Percentiles rank a stretch among this genome's conserved stretches.
Conservation (phyloP, 2,888 invertebrate species). For the Neria commutata region DNA sequence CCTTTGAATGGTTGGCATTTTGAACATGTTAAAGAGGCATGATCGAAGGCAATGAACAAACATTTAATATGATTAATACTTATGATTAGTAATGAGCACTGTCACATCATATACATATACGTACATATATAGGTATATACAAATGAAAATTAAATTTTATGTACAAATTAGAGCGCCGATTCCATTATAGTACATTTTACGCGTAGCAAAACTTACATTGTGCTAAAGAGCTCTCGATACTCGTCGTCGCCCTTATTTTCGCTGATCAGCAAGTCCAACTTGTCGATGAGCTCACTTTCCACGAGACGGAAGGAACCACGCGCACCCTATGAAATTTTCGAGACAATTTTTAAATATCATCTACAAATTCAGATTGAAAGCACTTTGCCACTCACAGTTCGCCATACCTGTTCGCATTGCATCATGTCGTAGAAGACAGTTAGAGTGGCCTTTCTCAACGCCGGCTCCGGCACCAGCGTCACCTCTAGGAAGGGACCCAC, state of each 20-base stretch:
- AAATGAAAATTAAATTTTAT: slow-evolving; percentile 8
- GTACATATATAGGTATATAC: slow-evolving; percentile 19
- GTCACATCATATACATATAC: slow-evolving; percentile 14
- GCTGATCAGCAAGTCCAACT: slow-evolving; percentile 88
- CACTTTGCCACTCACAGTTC: neutral
- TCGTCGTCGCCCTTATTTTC: slow-evolving; percentile 95
- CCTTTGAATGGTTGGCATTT: slow-evolving; percentile 64
- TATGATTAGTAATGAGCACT: slow-evolving; percentile 21
- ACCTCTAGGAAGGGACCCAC: slow-evolving; percentile 94
- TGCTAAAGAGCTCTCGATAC: slow-evolving; percentile 90
- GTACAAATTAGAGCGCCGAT: slow-evolving; percentile 9
- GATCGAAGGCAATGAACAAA: slow-evolving; percentile 25
- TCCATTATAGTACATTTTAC: neutral
- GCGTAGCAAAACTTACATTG: slow-evolving; percentile 78
- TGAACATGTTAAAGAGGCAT: slow-evolving; percentile 31
- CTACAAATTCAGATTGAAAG: neutral
- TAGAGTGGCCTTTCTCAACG: slow-evolving; percentile 84
- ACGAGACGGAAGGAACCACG: slow-evolving; percentile 89
- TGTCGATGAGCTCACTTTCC: slow-evolving; percentile 92
- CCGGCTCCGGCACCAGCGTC: slow-evolving; percentile 85
- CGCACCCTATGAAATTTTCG: slow-evolving; percentile 60
- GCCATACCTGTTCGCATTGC: slow-evolving; percentile 82
- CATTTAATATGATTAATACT: slow-evolving; percentile 20
- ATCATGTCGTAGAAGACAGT: slow-evolving; percentile 95
- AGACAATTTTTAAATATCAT: neutral